A percentile compares a stretch with the other conserved stretches of the same genome.
phyloP scores from a whole-genome alignment of 2,888 invertebrate species.

The Anthoptus insignis region DNA sequence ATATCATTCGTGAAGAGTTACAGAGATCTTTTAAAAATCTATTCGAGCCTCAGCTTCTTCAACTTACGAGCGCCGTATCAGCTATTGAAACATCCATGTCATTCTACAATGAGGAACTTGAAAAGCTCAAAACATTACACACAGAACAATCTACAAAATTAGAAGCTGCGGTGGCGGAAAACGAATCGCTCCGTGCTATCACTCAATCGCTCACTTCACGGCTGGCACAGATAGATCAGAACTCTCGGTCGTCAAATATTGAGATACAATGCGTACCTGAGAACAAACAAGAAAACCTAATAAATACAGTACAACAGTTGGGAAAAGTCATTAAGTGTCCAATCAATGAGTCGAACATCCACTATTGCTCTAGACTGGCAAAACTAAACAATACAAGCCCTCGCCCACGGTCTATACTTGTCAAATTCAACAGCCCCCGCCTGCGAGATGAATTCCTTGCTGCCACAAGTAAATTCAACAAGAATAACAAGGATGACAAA shows the following conservation, averaged over 20 bases:
- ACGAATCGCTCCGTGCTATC: not conserved
- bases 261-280: not conserved
- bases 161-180: not conserved
- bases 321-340: not conserved
- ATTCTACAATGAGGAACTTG: not conserved
- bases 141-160: not conserved
- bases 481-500: constrained; percentile 11
- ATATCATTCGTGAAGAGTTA: not conserved
- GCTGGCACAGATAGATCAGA: not conserved
- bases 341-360: not conserved
- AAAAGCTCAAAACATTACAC: not conserved
- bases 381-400: constrained; percentile 4
- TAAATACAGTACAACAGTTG: not conserved
- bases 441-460: constrained; percentile 18
- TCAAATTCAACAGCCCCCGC: constrained; percentile 14
- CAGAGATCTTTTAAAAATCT: not conserved
- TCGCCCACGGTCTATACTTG: constrained; percentile 20
- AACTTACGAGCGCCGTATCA: not conserved
- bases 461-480: constrained; percentile 13
- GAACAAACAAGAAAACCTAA: not conserved
- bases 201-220: not conserved
- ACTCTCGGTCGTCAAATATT: not conserved
- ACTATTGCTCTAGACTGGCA: constrained; percentile 17
- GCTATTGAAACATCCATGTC: not conserved
- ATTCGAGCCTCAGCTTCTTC: not conserved